A percentile compares a stretch with the other conserved stretches of the same genome.
Evolutionary conservation across 2,888 invertebrate species (phyloP).

Genomic region (Epistrophe eligans): DNA sequence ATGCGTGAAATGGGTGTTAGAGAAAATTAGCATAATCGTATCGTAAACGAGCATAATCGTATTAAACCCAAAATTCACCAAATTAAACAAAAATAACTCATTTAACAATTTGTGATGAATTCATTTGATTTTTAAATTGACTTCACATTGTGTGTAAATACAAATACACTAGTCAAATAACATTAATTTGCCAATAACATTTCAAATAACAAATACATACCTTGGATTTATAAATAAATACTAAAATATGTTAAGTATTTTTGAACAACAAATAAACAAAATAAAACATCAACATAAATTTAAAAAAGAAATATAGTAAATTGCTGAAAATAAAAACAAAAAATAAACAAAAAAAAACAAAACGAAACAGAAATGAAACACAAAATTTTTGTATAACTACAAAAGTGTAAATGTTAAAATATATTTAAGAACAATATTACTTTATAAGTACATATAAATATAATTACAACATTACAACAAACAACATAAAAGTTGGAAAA

Average conservation of each 20-base stretch:
- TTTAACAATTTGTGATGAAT: too few species aligned
- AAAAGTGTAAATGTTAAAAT: conserved; percentile 51
- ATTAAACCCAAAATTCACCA: too few species aligned
- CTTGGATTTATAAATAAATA: neutral
- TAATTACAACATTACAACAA: conserved; percentile 61
- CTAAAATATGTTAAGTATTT: neutral
- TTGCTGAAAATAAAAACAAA: conserved; percentile 41
- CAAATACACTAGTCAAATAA: too few species aligned
- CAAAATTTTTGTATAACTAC: conserved; percentile 54
- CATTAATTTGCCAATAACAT: too few species aligned
- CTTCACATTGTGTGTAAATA: too few species aligned
- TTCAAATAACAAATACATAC: neutral
- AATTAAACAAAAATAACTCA: too few species aligned
- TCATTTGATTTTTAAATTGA: too few species aligned
- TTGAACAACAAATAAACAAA: neutral
- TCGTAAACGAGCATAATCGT: too few species aligned
- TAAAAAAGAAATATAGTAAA: conserved; percentile 12
- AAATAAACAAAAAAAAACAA: conserved; percentile 36
- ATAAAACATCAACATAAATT: conserved; percentile 17
- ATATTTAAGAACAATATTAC: conserved; percentile 68
- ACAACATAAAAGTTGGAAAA: conserved; percentile 39
- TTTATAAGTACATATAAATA: conserved; percentile 64
- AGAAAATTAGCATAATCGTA: too few species aligned
- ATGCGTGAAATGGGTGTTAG: too few species aligned
- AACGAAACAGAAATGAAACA: conserved; percentile 52